Conservation (phyloP, 1,140 invertebrate species). For the Uloborus diversus region DNA sequence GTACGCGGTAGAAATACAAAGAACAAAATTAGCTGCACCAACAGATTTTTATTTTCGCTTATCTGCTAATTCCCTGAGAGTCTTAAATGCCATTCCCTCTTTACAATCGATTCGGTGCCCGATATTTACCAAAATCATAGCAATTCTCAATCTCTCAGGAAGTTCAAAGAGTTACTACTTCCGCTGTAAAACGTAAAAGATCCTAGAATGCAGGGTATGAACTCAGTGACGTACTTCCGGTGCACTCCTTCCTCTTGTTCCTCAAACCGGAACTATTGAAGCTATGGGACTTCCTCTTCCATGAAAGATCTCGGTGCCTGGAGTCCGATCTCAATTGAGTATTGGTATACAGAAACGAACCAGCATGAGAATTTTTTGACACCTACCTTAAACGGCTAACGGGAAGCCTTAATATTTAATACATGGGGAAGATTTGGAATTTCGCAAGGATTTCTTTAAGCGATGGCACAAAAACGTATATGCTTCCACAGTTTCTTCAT, state of each 20-base stretch:
- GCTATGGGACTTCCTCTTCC: conserved; percentile 23
- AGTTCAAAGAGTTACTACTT: conserved; percentile 48
- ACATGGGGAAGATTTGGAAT: too few species aligned
- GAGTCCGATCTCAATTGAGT: conserved; percentile 30
- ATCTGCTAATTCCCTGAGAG: too few species aligned
- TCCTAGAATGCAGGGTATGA: conserved; percentile 33
- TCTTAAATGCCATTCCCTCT: too few species aligned
- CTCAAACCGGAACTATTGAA: conserved; percentile 47
- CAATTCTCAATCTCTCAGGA: conserved; percentile 37
- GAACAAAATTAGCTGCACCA: too few species aligned
- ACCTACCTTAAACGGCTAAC: neutral
- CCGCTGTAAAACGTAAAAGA: conserved; percentile 30
- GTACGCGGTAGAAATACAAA: too few species aligned
- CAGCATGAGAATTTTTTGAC: too few species aligned
- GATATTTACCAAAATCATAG: conserved; percentile 39
- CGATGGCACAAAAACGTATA: too few species aligned
- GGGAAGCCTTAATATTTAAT: too few species aligned
- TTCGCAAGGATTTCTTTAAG: too few species aligned
- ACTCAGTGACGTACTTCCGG: conserved; percentile 47
- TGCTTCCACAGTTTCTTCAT: too few species aligned
- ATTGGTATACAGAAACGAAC: conserved; percentile 45
- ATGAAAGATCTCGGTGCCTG: conserved; percentile 8
- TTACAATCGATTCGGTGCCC: conserved; percentile 5
- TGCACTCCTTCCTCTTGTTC: conserved; percentile 10
- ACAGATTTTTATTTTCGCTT: too few species aligned